A percentile compares a stretch with the other conserved stretches of the same genome.
phyloP scores from a whole-genome alignment of 2,797 vertebrate genomes.

The Craterocephalus amniculus region DNA sequence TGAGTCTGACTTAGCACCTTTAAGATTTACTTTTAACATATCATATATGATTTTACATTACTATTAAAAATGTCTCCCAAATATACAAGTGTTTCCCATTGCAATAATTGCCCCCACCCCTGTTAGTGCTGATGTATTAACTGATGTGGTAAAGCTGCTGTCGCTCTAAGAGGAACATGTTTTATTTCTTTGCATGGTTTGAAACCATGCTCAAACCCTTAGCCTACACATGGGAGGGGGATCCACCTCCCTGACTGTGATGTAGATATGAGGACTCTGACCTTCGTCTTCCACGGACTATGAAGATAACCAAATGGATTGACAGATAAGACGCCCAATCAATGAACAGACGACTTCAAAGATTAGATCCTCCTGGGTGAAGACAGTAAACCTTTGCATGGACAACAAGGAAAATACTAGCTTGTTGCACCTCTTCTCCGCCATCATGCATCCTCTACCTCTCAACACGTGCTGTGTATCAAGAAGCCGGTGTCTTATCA shows the following conservation, averaged over 20 bases:
- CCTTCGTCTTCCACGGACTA: slow-evolving; percentile 61
- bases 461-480: slow-evolving; percentile 65
- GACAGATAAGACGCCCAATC: slow-evolving; percentile 49
- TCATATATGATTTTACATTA: slow-evolving; percentile 23
- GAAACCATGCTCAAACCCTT: slow-evolving; percentile 36
- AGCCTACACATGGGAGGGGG: slow-evolving; percentile 30
- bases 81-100: slow-evolving; percentile 39
- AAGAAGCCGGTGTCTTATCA: slow-evolving; percentile 47
- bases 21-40: slow-evolving; percentile 24
- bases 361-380: slow-evolving; percentile 35
- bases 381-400: slow-evolving; percentile 66
- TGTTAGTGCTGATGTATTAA: slow-evolving; percentile 25
- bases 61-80: slow-evolving; percentile 10
- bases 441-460: slow-evolving; percentile 75
- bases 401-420: slow-evolving; percentile 54
- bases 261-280: slow-evolving; percentile 49
- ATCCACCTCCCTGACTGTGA: slow-evolving; percentile 43
- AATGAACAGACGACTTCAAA: slow-evolving; percentile 57
- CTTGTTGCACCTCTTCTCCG: slow-evolving; percentile 57
- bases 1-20: slow-evolving; percentile 24
- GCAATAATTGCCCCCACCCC: slow-evolving; percentile 55
- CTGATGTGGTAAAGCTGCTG: slow-evolving; percentile 45
- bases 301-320: slow-evolving; percentile 64
- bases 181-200: slow-evolving; percentile 55
- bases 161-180: slow-evolving; percentile 26